Evolutionary conservation across 2,797 vertebrate genomes (phyloP).

Genomic region (Chloroceryle inda): DNA sequence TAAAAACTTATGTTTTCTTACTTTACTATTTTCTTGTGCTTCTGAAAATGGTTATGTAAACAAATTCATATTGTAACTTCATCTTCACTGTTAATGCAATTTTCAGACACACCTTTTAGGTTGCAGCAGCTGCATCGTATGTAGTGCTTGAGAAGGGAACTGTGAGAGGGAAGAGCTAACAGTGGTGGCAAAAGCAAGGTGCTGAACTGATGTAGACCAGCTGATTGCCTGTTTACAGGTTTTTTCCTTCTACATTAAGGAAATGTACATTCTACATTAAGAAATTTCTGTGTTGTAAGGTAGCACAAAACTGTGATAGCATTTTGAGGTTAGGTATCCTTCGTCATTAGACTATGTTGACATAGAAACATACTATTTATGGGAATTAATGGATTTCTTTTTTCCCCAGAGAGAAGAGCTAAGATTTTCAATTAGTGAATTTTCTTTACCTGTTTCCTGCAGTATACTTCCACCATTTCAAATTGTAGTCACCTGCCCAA

Average conservation of each 20-base stretch:
- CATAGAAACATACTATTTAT: neutral
- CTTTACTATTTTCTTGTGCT: neutral
- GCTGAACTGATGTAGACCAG: neutral
- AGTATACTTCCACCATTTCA: neutral
- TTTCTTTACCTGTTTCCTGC: neutral
- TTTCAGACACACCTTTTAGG: neutral
- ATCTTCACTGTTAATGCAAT: neutral
- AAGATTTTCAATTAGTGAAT: neutral
- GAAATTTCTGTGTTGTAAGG: neutral
- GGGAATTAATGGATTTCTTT: neutral
- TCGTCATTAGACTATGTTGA: neutral
- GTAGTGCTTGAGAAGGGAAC: neutral
- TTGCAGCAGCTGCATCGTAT: neutral
- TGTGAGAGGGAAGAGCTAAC: neutral
- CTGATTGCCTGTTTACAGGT: neutral
- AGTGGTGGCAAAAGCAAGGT: neutral
- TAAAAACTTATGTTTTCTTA: neutral
- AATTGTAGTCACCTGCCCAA: neutral
- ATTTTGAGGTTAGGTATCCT: neutral
- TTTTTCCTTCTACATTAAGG: neutral
- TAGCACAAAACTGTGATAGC: neutral
- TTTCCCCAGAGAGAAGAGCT: neutral
- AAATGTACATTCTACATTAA: neutral
- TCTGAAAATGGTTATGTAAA: neutral
- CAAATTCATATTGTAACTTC: neutral